Evolutionary conservation across 2,797 vertebrate genomes (phyloP), one percentile per base, ranked within the genome.

Genomic region (Sorex maritimensis): DNA sequence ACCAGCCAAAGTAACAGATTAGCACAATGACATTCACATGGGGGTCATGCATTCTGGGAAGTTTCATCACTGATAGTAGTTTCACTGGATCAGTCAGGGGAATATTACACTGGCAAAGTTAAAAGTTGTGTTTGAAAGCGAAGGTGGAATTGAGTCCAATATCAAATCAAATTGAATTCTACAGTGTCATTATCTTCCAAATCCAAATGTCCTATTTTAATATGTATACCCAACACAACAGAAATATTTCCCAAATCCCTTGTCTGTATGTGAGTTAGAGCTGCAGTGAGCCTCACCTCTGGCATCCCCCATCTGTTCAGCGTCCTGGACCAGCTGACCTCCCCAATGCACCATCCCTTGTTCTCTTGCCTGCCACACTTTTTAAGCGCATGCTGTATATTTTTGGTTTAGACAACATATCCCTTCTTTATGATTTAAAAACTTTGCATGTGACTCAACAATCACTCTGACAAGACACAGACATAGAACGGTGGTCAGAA

Each of bases 281-380:
- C 8, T 89, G 5, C 46, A 26, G 72, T 14, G 49, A 65, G 21
- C 6, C 7, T 72, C 61, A 72, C 9, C 17, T n/a, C 26, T 55
- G 6, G 6, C 17, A 28, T 58, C 2, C 65, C 24, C 44, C 12
- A 63, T 6, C 7, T 71, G 44, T 69, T 58, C 26, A 74, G 34
- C 52, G 41, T 15, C 21, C 24, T 14, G 0, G 0, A 71, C 26
- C 3, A 21, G 4, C 30, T 38, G 21, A 72, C 15, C 11, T 28
- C 24, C 24, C 14, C 0, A 1, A 5, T 21, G 52, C 30, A 21
- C 6, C 7, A 41, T 23, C 26, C 6, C 49, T 4, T 58, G 23
- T 71, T 85, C 24, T n/a, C 24, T 30, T n/a, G 8, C n/a, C 24
- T 14, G 13, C 10, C 9, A 24, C 4, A 12, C 26, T 21, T 7